Evolutionary conservation across 2,113 vertebrate genomes (phyloP).

Genomic region (Pantherophis guttatus): DNA sequence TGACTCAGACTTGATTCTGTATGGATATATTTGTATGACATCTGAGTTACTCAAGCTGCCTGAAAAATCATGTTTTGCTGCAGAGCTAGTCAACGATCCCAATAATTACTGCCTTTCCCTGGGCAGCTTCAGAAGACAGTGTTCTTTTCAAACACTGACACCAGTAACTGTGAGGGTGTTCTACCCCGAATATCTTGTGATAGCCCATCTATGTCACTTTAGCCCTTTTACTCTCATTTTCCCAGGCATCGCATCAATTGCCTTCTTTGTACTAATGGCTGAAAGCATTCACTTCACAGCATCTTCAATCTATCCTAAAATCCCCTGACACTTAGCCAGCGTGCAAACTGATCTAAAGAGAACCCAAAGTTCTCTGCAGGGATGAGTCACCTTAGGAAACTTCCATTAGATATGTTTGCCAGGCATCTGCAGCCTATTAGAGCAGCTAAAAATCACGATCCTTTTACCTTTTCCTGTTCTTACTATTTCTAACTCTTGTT

Average conservation of each 20-base stretch:
- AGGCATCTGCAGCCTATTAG: background rate
- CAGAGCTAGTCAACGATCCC: background rate
- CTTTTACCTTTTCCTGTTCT: background rate
- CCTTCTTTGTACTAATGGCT: background rate
- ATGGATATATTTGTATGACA: accelerated
- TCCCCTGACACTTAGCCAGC: background rate
- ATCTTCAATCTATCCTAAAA: background rate
- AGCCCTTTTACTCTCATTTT: background rate
- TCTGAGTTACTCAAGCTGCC: background rate
- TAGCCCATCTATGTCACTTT: background rate
- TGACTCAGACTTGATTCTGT: background rate
- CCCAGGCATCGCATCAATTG: background rate
- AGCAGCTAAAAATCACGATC: background rate
- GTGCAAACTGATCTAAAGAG: background rate
- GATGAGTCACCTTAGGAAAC: background rate
- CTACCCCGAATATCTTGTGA: background rate
- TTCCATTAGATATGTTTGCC: background rate
- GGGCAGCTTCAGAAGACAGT: background rate
- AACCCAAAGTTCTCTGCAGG: background rate
- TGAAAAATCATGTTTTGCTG: background rate
- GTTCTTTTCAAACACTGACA: background rate
- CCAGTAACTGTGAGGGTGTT: background rate
- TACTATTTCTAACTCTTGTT: background rate
- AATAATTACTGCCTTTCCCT: background rate
- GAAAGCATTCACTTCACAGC: background rate